Conservation (phyloP, 1,140 invertebrate genomes). For the Bradynema listronoti region DNA sequence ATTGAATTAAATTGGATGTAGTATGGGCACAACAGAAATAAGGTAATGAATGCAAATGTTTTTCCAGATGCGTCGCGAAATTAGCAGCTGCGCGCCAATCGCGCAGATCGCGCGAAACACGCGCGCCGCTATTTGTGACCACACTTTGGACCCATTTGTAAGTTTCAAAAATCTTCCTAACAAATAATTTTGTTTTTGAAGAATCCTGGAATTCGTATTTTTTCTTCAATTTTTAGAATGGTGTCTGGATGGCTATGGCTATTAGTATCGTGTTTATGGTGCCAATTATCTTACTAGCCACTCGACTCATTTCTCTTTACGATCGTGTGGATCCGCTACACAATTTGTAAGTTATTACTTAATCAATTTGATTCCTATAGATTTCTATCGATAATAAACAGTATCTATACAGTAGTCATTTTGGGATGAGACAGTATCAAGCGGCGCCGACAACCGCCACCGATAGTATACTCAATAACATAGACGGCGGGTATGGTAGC, state of each 20-base stretch:
- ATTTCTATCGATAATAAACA: neutral
- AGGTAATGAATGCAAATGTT: neutral
- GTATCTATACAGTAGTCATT: too few species aligned
- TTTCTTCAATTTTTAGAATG: slow-evolving; percentile 29
- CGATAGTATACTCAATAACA: neutral
- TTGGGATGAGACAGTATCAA: too few species aligned
- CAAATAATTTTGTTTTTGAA: neutral
- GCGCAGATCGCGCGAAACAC: slow-evolving; percentile 23
- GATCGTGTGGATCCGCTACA: slow-evolving; percentile 27
- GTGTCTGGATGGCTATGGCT: slow-evolving; percentile 39
- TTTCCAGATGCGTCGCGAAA: slow-evolving; percentile 47
- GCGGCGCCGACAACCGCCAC: neutral
- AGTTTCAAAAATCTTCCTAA: slow-evolving; percentile 1
- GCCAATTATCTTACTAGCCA: slow-evolving; percentile 39
- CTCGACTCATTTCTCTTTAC: slow-evolving; percentile 32
- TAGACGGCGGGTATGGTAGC: too few species aligned
- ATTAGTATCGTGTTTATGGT: slow-evolving; percentile 37
- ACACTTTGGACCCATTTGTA: slow-evolving; percentile 37
- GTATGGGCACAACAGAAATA: neutral
- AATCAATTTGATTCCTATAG: neutral
- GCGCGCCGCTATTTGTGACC: slow-evolving; percentile 33
- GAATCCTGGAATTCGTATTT: too few species aligned
- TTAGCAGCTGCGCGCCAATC: slow-evolving; percentile 49
- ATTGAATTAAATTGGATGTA: neutral
- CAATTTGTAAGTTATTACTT: slow-evolving; percentile 34